Evolutionary conservation across 2,888 invertebrate genomes (phyloP).

Genomic region (Homarus gammarus): DNA sequence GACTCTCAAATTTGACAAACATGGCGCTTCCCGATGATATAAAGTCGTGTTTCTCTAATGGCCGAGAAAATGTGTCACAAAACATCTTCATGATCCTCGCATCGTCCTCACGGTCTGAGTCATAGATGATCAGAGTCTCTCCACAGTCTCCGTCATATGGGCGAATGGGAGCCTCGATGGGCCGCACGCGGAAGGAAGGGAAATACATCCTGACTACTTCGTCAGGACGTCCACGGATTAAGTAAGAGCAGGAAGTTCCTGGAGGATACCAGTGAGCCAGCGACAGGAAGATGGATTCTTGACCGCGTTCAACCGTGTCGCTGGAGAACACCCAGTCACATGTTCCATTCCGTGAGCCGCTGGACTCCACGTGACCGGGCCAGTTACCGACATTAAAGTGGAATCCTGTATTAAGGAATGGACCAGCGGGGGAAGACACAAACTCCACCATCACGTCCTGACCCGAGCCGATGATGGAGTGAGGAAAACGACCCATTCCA

Average conservation of each 20-base stretch:
- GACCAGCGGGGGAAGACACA: constrained; percentile 80
- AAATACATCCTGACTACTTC: constrained; percentile 94
- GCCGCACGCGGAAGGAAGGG: constrained; percentile 93
- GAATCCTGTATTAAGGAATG: constrained; percentile 93
- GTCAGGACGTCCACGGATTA: constrained; percentile 91
- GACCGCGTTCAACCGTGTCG: constrained; percentile 86
- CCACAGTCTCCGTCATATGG: constrained; percentile 93
- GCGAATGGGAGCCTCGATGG: constrained; percentile 90
- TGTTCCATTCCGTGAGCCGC: constrained; percentile 87
- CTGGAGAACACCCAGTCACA: constrained; percentile 94
- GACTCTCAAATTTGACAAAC: constrained; percentile 93
- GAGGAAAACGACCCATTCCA: constrained; percentile 96
- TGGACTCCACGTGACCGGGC: constrained; percentile 95
- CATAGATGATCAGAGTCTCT: constrained; percentile 93
- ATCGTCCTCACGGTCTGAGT: constrained; percentile 92
- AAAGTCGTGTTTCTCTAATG: constrained; percentile 95
- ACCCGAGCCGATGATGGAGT: constrained; percentile 95
- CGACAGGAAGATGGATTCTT: constrained; percentile 89
- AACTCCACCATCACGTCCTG: constrained; percentile 78
- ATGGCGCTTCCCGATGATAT: constrained; percentile 92
- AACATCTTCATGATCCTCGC: constrained; percentile 95
- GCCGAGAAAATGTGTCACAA: constrained; percentile 94
- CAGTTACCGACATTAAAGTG: constrained; percentile 97
- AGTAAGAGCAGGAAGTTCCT: constrained; percentile 93
- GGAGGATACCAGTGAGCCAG: constrained; percentile 97